Conservation (phyloP, 2,797 vertebrate genomes). For the Aphelocoma californica region DNA sequence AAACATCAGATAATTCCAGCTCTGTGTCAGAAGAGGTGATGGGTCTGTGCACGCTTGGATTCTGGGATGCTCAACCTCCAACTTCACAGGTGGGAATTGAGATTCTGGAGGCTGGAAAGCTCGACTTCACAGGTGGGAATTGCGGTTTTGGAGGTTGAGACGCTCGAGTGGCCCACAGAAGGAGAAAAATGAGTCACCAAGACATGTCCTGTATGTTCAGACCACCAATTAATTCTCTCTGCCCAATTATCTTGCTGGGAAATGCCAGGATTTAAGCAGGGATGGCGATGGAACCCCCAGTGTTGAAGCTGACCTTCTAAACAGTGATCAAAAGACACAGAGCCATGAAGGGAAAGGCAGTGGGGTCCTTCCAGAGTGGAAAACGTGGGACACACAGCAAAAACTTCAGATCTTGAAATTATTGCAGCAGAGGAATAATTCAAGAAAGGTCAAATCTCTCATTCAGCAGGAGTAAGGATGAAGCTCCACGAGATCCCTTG, state of each 20-base stretch:
- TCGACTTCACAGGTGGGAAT: not conserved
- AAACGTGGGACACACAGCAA: fast-evolving
- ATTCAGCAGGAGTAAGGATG: not conserved
- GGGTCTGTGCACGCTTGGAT: not conserved
- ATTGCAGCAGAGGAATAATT: not conserved
- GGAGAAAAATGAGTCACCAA: not conserved
- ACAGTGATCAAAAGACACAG: not conserved
- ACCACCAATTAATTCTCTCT: not conserved
- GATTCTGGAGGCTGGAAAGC: not conserved
- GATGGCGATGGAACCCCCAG: not conserved
- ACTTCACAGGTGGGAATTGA: not conserved
- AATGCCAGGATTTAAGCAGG: not conserved
- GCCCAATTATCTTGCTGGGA: not conserved
- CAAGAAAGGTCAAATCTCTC: not conserved
- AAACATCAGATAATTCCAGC: not conserved
- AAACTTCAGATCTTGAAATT: fast-evolving
- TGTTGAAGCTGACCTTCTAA: not conserved
- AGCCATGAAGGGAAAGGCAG: not conserved
- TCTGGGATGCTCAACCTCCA: not conserved
- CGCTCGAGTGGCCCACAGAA: too few relatives aligned
- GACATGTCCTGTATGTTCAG: not conserved
- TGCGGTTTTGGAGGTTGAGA: not conserved
- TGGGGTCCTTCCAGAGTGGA: not conserved
- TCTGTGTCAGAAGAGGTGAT: not conserved
- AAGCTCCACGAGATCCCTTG: not conserved